A percentile compares a stretch with the other conserved stretches of the same genome.
Evolutionary conservation across 2,888 invertebrate genomes (phyloP).

Genomic region (Pedicia rivosa): DNA sequence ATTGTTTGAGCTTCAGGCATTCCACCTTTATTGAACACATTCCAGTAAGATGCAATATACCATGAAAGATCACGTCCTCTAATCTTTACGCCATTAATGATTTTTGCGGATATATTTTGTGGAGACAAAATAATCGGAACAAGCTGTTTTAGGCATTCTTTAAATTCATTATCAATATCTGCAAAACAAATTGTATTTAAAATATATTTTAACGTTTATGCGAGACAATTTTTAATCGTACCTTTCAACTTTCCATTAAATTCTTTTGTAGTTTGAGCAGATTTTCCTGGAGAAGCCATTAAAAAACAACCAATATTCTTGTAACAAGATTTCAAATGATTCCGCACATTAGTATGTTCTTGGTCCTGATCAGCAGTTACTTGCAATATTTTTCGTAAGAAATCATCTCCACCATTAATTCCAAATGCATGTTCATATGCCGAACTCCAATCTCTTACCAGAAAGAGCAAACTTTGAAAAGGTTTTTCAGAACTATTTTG

Average conservation of each 20-base stretch:
- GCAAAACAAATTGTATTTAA: not conserved
- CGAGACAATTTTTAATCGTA: not conserved
- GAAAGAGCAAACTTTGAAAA: conserved; percentile 8
- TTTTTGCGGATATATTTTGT: conserved; percentile 5
- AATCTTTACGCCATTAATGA: conserved; percentile 4
- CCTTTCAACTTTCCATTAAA: conserved; percentile 4
- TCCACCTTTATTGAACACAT: conserved; percentile 6
- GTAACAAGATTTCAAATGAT: conserved; percentile 5
- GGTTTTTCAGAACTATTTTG: conserved; percentile 1
- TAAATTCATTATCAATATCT: conserved; percentile 8
- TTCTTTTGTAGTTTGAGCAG: not conserved
- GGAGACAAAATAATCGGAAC: conserved; percentile 5
- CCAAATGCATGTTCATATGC: conserved; percentile 6
- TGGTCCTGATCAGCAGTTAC: conserved; percentile 3
- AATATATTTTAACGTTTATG: too few species aligned
- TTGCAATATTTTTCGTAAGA: conserved; percentile 2
- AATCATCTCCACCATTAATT: conserved; percentile 4
- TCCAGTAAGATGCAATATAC: conserved; percentile 5
- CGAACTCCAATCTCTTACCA: conserved; percentile 7
- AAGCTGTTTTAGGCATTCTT: conserved; percentile 5
- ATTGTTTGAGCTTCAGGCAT: conserved; percentile 8
- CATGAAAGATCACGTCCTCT: conserved; percentile 3
- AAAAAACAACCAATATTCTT: conserved; percentile 7
- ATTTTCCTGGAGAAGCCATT: conserved; percentile 8
- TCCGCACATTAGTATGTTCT: conserved; percentile 5